phyloP scores from a whole-genome alignment of 2,113 vertebrate species.

The Fulica atra region DNA sequence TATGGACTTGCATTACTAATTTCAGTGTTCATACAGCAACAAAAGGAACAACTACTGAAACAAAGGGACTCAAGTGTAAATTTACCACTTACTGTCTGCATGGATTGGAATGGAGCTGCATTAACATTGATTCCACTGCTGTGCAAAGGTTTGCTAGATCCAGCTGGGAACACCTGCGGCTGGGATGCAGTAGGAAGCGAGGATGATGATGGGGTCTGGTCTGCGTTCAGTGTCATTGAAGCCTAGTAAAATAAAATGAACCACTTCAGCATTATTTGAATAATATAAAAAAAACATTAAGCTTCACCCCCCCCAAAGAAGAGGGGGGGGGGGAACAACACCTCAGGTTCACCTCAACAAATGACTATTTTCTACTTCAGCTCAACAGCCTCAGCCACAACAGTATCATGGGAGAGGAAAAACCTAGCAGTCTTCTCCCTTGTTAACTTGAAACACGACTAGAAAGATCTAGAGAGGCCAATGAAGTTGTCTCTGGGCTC shows the following conservation, averaged over 20 bases:
- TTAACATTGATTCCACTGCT: constrained; percentile 98
- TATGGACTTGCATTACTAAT: neutral
- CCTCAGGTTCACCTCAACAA: neutral
- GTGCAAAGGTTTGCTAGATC: constrained; percentile 90
- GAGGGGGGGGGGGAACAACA: neutral
- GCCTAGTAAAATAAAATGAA: constrained; percentile 75
- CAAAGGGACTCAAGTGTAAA: neutral
- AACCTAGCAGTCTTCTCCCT: neutral
- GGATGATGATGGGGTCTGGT: constrained; percentile 87
- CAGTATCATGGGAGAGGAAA: neutral
- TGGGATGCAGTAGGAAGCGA: constrained; percentile 90
- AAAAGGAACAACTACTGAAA: neutral
- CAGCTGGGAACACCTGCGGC: constrained; percentile 92
- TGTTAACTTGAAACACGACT: neutral
- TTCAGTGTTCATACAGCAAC: neutral
- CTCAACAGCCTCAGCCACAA: neutral
- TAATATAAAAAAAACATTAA: neutral
- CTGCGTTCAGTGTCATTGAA: constrained; percentile 88
- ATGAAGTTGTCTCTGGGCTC: neutral
- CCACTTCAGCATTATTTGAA: neutral
- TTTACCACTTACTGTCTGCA: constrained; percentile 90
- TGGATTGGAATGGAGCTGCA: constrained; percentile 98
- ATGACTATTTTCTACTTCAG: neutral
- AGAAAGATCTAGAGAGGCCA: neutral
- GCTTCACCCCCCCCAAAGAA: neutral